phyloP scores from a whole-genome alignment of 2,888 invertebrate genomes.

The Ophion costatus region DNA sequence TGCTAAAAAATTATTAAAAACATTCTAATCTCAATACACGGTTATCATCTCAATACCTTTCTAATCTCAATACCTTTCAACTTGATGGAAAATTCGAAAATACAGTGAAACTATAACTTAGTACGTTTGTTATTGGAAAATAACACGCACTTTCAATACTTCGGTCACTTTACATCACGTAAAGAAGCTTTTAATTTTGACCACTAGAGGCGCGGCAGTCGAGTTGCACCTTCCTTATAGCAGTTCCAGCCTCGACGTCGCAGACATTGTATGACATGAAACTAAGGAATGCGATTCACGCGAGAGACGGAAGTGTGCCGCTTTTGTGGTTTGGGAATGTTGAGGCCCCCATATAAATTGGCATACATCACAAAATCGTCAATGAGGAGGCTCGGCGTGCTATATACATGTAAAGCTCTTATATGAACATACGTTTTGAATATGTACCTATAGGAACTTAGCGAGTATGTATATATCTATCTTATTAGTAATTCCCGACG shows the following conservation, averaged over 20 bases:
- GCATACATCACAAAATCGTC: conserved; percentile 45
- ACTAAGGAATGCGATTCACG: conserved; percentile 49
- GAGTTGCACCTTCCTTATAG: background rate
- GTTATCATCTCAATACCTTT: too few relatives aligned
- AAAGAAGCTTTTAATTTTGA: too few relatives aligned
- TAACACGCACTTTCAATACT: too few relatives aligned
- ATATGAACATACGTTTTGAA: conserved; percentile 20
- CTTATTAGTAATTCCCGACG: conserved; percentile 80
- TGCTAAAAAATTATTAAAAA: too few relatives aligned
- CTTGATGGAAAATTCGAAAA: too few relatives aligned
- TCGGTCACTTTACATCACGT: too few relatives aligned
- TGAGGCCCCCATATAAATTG: conserved; percentile 47
- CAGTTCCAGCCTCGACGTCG: background rate
- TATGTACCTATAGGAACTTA: background rate
- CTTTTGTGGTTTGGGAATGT: conserved; percentile 50
- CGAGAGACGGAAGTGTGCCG: conserved; percentile 20
- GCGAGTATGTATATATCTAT: conserved; percentile 32
- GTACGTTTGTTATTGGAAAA: too few relatives aligned
- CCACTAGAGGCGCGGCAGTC: too few relatives aligned
- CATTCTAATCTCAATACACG: too few relatives aligned
- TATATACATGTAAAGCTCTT: background rate
- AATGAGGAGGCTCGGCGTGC: conserved; percentile 6
- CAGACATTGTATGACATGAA: background rate
- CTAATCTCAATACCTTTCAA: too few relatives aligned
- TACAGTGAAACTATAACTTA: too few relatives aligned